Evolutionary conservation across 2,113 vertebrate species (phyloP), one percentile per base, ranked within the genome.

Genomic region (Salvator merianae): DNA sequence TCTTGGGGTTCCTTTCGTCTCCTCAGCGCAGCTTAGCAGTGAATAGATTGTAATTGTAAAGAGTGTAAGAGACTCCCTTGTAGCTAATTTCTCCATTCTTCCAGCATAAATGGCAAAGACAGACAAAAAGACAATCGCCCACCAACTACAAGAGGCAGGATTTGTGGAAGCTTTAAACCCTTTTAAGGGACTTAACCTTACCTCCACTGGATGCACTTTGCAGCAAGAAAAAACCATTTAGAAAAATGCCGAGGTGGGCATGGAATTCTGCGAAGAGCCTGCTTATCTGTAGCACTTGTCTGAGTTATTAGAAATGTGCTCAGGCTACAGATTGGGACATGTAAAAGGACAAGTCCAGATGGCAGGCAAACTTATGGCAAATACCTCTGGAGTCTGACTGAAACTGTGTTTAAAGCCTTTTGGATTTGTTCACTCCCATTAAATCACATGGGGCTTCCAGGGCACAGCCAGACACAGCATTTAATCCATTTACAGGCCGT

Each of bases 51-150:
- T 73, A 85, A 69, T 0, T 68, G 30, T 0, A 0, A 63, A 40
- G 81, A 6, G 74, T 24, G 88, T 81, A 0, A 28, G 59, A 76
- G 28, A 78, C 38, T 87, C 74, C 81, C 38, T 59, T 66, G 6
- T 77, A 88, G 82, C 76, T 30, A 90, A 90, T 82, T 73, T 26
- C 2, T 34, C 22, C 50, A 32, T 77, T 40, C 38, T 8, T 74
- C 80, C 32, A 1, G 20, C 43, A 28, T 36, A 75, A 66, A 50
- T 8, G 53, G 43, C 71, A 34, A 53, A 32, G 40, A 13, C 26
- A 20, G n/a, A 53, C 20, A 73, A 43, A 74, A 9, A 28, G n/a
- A 32, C 12, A 47, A 65, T 16, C 36, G 30, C 32, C 68, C 32
- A 34, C 18, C 66, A 16, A 70, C 3, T n/a, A 76, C 16, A 24